Evolutionary conservation across 2,888 invertebrate species (phyloP).

Genomic region (Pyrocoelia pectoralis): DNA sequence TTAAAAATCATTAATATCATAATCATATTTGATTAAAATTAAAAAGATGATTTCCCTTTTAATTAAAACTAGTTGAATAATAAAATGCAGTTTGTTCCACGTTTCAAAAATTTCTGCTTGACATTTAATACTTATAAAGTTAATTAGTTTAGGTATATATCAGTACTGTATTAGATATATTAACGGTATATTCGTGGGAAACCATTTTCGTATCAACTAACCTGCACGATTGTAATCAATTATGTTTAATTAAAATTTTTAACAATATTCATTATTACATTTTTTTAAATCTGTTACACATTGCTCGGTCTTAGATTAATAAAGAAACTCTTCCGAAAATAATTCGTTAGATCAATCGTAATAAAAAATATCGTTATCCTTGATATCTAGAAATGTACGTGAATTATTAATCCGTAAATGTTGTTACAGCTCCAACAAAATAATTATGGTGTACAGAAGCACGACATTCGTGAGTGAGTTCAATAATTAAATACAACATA

Average conservation of each 20-base stretch:
- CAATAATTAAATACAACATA: slow-evolving; percentile 28
- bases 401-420: slow-evolving; percentile 11
- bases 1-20: background rate
- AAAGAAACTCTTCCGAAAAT: too few species aligned
- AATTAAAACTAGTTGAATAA: background rate
- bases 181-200: slow-evolving; percentile 30
- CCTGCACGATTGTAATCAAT: slow-evolving; percentile 29
- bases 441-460: slow-evolving; percentile 26
- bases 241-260: slow-evolving; percentile 25
- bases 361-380: background rate
- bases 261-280: slow-evolving; percentile 17
- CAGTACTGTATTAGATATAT: slow-evolving; percentile 17
- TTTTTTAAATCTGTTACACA: background rate
- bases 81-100: background rate
- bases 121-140: slow-evolving; percentile 15
- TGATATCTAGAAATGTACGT: background rate
- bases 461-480: slow-evolving; percentile 32
- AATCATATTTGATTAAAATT: background rate
- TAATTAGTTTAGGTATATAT: slow-evolving; percentile 19
- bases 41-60: background rate
- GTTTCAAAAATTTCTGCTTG: background rate
- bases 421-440: slow-evolving; percentile 15
- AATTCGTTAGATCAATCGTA: background rate
- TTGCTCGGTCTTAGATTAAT: too few species aligned
- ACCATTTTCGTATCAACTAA: slow-evolving; percentile 20